A percentile compares a stretch with the other conserved stretches of the same genome.
Evolutionary conservation across 2,797 vertebrate species (phyloP).

Genomic region (Martes flavigula): DNA sequence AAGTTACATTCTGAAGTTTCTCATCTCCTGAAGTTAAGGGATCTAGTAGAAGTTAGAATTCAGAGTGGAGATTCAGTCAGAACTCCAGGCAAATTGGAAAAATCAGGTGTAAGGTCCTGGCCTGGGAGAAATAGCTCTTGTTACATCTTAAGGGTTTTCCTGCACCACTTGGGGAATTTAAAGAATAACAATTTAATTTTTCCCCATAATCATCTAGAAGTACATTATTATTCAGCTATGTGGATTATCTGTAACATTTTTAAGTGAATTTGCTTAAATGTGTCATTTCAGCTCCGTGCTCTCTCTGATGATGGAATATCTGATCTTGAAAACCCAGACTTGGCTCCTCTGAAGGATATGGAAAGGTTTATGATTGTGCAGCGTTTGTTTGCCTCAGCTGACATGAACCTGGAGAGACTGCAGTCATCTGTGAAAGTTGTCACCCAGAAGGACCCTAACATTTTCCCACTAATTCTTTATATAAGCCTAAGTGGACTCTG

Average conservation of each 20-base stretch:
- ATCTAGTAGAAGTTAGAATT: neutral
- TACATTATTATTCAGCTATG: neutral
- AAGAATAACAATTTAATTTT: neutral
- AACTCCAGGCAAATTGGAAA: neutral
- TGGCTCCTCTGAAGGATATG: slow-evolving; percentile 81
- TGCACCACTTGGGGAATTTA: neutral
- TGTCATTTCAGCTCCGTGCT: slow-evolving; percentile 85
- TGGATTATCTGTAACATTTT: neutral
- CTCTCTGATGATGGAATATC: slow-evolving; percentile 79
- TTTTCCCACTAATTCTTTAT: slow-evolving; percentile 87
- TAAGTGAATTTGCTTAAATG: neutral
- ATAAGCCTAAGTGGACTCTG: slow-evolving; percentile 88
- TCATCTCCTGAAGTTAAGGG: neutral
- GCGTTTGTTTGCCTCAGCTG: slow-evolving; percentile 86
- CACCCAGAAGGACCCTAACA: slow-evolving; percentile 76
- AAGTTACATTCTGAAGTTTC: neutral
- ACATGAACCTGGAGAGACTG: slow-evolving; percentile 85
- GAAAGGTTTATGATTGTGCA: slow-evolving; percentile 81
- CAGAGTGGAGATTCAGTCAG: neutral
- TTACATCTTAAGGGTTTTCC: neutral
- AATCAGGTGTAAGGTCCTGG: neutral
- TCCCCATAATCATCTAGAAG: neutral
- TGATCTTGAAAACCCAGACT: slow-evolving; percentile 76
- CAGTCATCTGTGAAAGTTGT: slow-evolving; percentile 82
- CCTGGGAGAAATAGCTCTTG: neutral